These are phyloP conservation scores for Xyliphius kryptos DNA, from an alignment of 2,113 vertebrate species.

Conservation along the genomic window DNA sequence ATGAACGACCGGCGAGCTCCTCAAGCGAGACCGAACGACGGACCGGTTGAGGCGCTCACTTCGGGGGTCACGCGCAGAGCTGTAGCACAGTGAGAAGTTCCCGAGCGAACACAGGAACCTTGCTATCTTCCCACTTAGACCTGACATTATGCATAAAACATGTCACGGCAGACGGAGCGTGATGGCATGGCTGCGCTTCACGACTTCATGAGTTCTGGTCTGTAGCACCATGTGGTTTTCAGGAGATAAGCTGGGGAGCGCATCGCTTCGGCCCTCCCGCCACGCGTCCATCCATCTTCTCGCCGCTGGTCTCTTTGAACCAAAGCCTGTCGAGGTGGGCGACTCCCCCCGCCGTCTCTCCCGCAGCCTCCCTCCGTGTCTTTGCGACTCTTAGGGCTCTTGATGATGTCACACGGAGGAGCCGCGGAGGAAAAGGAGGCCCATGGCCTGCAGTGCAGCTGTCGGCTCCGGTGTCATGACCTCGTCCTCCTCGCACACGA, in stretches of 20 bases:
- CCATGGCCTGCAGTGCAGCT: constrained; percentile 7
- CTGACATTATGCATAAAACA: constrained; percentile 37
- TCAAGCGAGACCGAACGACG: not conserved
- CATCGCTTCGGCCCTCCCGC: not conserved
- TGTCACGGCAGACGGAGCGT: constrained; percentile 4
- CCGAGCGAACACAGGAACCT: constrained; percentile 11
- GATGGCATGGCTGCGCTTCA: constrained; percentile 14
- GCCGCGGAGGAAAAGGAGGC: constrained; percentile 19
- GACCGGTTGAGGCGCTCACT: constrained; percentile 11
- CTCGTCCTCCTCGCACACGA: constrained; percentile 18
- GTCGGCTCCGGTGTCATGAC: constrained; percentile 19
- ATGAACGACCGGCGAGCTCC: not conserved
- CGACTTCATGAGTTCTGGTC: constrained; percentile 3
- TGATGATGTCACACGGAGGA: constrained; percentile 17
- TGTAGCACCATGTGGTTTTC: constrained; percentile 5
- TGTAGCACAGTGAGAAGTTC: not conserved
- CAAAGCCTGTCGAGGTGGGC: not conserved
- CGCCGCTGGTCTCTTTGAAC: not conserved
- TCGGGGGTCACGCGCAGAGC: constrained; percentile 18
- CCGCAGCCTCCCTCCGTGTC: not conserved
- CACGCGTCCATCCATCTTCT: not conserved
- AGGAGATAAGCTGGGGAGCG: not conserved
- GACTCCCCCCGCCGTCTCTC: not conserved
- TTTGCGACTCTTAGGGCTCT: constrained; percentile 4
- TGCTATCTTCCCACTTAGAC: constrained; percentile 8